Base-by-base conservation (phyloP, 2,888 invertebrate genomes). In the Calameuta filiformis region DNA sequence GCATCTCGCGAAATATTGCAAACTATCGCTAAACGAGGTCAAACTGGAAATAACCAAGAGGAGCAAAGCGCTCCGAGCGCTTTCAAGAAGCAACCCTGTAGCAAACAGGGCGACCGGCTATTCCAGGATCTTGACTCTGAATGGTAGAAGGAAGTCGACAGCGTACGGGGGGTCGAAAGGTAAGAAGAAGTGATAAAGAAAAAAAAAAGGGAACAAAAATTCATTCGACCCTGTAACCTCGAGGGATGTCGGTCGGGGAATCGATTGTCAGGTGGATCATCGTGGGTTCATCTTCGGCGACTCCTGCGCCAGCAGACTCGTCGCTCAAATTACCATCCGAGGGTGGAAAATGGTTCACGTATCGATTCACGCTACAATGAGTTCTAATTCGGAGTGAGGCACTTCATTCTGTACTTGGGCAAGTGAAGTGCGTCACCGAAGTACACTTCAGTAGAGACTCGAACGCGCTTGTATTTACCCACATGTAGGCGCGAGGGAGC, bases 311-410 rank as follows among this genome's bases (percentile, higher is more conserved):
- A 9, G 56, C 56, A 6, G 23, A 56, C 23, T 23, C 56, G 2
- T 2, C 23, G 23, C 56, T 56, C 15, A 2, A 23, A 23, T 56
- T 56, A 23, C 23, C 56, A 56, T 56, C 23, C 0, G 6, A 23
- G 23, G 56, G 56, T 23, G 56, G 56, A 56, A 56, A 56, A 23
- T 9, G 56, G 56, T 56, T 56, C 2, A 9, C 23, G 56, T 71
- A 71, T 71, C 80, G 80, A 81, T 81, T 83, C 79, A 79, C 81
- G 83, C 82, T 79, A 75, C 85, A 75, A 30, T 75, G 79, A 76
- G 76, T 78, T 80, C 83, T 81, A 76, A 83, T 84, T 85, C 78
- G 75, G 76, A 76, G 83, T 79, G 75, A 78, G 12, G 71, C 71
- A 34, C 71, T 71, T 71, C 31, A 23, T 34, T 31, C 33, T 30